Evolutionary conservation across 2,113 vertebrate genomes (phyloP).

Genomic region (Malurus cyaneus): DNA sequence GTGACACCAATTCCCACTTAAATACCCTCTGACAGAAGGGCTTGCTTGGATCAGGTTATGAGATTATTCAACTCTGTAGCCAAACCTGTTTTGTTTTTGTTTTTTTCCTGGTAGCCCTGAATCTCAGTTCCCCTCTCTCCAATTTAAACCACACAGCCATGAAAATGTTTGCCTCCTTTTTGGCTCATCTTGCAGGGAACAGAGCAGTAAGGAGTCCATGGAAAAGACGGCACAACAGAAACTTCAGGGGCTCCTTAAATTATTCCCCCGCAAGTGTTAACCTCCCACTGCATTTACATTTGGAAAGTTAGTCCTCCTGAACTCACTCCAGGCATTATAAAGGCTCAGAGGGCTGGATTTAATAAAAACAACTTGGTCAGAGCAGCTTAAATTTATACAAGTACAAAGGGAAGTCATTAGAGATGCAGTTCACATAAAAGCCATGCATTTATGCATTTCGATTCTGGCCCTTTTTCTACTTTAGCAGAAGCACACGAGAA

Average conservation of each 20-base stretch:
- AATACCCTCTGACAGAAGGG: not conserved
- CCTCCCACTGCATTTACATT: slow-evolving; percentile 39
- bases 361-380: slow-evolving; percentile 58
- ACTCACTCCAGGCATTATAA: slow-evolving; percentile 43
- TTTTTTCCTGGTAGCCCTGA: not conserved
- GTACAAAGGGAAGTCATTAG: slow-evolving; percentile 37
- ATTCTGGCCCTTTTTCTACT: slow-evolving; percentile 26
- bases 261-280: not conserved
- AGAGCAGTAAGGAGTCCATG: not conserved
- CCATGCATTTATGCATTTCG: slow-evolving; percentile 52
- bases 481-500: slow-evolving; percentile 38
- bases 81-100: not conserved
- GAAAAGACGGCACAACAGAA: fast-evolving
- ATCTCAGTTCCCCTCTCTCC: not conserved
- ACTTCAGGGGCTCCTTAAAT: not conserved
- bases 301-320: slow-evolving; percentile 42
- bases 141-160: not conserved
- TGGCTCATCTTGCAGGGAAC: not conserved
- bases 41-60: not conserved
- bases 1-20: not conserved
- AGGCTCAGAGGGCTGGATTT: slow-evolving; percentile 28
- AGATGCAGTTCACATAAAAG: slow-evolving; percentile 48
- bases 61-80: not conserved
- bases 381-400: slow-evolving; percentile 46
- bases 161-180: not conserved